Evolutionary conservation across 2,888 invertebrate genomes (phyloP).

Genomic region (Lasius fuliginosus): DNA sequence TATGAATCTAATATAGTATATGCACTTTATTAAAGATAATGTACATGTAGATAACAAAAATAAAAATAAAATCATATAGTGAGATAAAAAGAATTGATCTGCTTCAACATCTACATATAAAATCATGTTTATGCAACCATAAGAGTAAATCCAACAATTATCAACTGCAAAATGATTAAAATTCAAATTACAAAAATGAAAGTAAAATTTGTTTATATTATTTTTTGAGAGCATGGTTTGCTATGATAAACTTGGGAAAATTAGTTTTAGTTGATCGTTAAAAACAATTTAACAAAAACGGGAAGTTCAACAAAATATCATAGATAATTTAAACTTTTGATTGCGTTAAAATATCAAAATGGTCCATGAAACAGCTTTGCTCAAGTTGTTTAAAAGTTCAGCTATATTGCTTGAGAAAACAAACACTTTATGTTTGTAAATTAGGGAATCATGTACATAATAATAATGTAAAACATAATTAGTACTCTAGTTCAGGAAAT

Average conservation of each 20-base stretch:
- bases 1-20: background rate
- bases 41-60: background rate
- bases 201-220: background rate
- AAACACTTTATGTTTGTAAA: background rate
- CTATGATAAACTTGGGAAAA: too few species aligned
- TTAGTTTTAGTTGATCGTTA: too few species aligned
- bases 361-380: background rate
- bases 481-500: background rate
- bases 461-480: slow-evolving; percentile 6
- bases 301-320: background rate
- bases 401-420: background rate
- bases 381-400: background rate
- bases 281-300: background rate
- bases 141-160: background rate
- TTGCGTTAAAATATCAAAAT: slow-evolving; percentile 6
- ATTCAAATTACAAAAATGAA: too few species aligned
- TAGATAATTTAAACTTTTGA: background rate
- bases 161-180: background rate
- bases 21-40: background rate
- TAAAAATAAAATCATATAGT: background rate
- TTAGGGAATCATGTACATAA: background rate
- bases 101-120: background rate
- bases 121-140: background rate
- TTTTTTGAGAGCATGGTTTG: background rate
- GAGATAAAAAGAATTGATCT: too few species aligned